Evolutionary conservation across 1,140 invertebrate species (phyloP).

Genomic region (Drosophila kurseongensis): DNA sequence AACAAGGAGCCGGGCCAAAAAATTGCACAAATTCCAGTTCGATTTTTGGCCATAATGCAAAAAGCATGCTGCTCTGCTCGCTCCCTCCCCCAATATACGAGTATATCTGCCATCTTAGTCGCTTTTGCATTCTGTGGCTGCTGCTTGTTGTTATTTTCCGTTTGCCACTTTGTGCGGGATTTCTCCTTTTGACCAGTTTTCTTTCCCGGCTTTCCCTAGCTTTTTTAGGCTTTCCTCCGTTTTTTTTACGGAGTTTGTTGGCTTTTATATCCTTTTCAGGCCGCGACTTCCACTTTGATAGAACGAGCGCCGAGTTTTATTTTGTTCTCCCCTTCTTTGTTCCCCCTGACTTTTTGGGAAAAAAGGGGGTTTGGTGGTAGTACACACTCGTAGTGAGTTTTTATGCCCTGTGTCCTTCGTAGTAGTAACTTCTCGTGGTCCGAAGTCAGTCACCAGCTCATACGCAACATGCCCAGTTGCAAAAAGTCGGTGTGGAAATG

Average conservation of each 20-base stretch:
- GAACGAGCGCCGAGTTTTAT: slow-evolving; percentile 26
- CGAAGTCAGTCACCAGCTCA: slow-evolving; percentile 31
- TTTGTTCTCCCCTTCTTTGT: slow-evolving; percentile 25
- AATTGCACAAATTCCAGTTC: slow-evolving; percentile 71
- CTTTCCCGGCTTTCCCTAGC: slow-evolving; percentile 18
- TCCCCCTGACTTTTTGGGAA: slow-evolving; percentile 51
- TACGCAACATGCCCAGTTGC: slow-evolving; percentile 13
- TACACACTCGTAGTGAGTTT: slow-evolving; percentile 61
- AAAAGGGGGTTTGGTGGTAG: slow-evolving; percentile 20
- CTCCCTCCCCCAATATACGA: background rate
- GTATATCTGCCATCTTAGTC: slow-evolving; percentile 16
- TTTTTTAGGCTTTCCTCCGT: slow-evolving; percentile 15
- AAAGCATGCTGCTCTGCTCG: slow-evolving; percentile 14
- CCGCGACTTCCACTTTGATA: slow-evolving; percentile 59
- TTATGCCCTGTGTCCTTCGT: slow-evolving; percentile 30
- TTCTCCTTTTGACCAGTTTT: slow-evolving; percentile 39
- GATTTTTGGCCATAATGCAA: slow-evolving; percentile 78
- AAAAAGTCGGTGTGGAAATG: slow-evolving; percentile 38
- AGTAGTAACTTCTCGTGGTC: slow-evolving; percentile 16
- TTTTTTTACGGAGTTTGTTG: slow-evolving; percentile 22
- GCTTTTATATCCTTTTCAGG: slow-evolving; percentile 6
- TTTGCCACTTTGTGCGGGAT: slow-evolving; percentile 76
- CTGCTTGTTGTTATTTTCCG: slow-evolving; percentile 33
- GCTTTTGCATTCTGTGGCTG: slow-evolving; percentile 9
- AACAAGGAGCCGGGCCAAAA: slow-evolving; percentile 23